These are phyloP conservation scores for Tachypleus tridentatus DNA, from an alignment of 1,140 invertebrate genomes.

Conservation along the genomic window DNA sequence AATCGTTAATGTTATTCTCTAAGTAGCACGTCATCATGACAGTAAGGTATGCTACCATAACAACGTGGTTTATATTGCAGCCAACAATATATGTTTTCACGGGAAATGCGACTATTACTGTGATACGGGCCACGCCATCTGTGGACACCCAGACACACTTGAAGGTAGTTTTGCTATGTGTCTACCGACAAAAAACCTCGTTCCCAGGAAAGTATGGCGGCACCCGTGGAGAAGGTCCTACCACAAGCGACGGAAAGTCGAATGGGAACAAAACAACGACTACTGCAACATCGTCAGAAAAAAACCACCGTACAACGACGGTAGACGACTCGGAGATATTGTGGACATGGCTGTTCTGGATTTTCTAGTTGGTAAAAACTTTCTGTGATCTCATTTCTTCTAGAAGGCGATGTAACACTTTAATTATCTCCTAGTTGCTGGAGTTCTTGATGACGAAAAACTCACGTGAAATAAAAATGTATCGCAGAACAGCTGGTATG, in stretches of 20 bases:
- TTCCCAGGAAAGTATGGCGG: slow-evolving; percentile 58
- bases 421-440: too few relatives aligned
- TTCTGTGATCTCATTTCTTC: neutral
- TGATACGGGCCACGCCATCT: slow-evolving; percentile 94
- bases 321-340: slow-evolving; percentile 76
- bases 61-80: slow-evolving; percentile 25
- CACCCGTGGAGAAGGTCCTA: slow-evolving; percentile 50
- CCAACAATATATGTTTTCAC: slow-evolving; percentile 43
- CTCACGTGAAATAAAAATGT: too few relatives aligned
- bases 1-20: too few relatives aligned
- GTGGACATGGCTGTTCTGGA: slow-evolving; percentile 88
- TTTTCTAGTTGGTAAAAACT: slow-evolving; percentile 65
- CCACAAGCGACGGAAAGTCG: slow-evolving; percentile 88
- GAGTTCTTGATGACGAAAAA: too few relatives aligned
- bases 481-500: too few relatives aligned
- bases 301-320: slow-evolving; percentile 79
- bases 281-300: slow-evolving; percentile 78
- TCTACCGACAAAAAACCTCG: slow-evolving; percentile 64
- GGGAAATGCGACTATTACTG: slow-evolving; percentile 95
- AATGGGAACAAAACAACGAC: slow-evolving; percentile 87
- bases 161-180: slow-evolving; percentile 95
- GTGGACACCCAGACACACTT: slow-evolving; percentile 84
- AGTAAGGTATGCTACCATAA: too few relatives aligned
- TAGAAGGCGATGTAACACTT: too few relatives aligned
- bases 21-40: too few relatives aligned